Evolutionary conservation across 1,140 invertebrate species (phyloP).

Genomic region (Probaryconus sp.): DNA sequence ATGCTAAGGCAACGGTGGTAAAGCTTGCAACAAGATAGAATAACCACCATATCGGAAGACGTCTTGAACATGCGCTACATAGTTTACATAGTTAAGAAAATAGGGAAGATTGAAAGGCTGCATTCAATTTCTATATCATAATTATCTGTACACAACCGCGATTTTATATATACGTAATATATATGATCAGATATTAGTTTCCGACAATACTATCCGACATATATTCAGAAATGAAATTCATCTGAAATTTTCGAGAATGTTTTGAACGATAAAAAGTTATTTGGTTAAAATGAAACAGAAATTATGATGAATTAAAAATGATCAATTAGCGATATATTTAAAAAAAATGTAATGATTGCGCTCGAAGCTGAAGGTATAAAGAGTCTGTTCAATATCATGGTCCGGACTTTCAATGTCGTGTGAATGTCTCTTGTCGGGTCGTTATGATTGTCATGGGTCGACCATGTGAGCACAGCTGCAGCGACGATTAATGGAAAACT

Average conservation of each 20-base stretch:
- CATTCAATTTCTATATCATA: constrained; percentile 12
- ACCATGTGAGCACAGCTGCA: constrained; percentile 68
- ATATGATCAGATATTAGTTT: too few relatives aligned
- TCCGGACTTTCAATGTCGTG: constrained; percentile 1
- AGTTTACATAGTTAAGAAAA: constrained; percentile 68
- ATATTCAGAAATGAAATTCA: too few relatives aligned
- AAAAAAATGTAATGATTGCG: too few relatives aligned
- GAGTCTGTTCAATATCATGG: background rate
- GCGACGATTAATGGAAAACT: constrained; percentile 74
- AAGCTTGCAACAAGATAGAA: constrained; percentile 15
- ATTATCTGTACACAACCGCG: too few relatives aligned
- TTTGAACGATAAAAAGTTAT: too few relatives aligned
- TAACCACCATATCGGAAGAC: constrained; percentile 25
- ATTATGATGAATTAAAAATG: background rate
- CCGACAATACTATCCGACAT: too few relatives aligned
- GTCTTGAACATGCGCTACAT: constrained; percentile 62
- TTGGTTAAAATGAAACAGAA: too few relatives aligned
- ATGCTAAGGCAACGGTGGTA: background rate
- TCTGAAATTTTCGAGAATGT: too few relatives aligned
- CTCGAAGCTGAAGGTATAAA: background rate
- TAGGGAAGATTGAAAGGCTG: constrained; percentile 15
- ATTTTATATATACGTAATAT: too few relatives aligned
- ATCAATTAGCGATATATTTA: too few relatives aligned
- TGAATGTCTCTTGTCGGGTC: constrained; percentile 17
- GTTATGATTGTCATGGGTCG: constrained; percentile 16